These are phyloP conservation scores for Micrasema minimum DNA, from an alignment of 1,140 invertebrate genomes.

Conservation along the genomic window DNA sequence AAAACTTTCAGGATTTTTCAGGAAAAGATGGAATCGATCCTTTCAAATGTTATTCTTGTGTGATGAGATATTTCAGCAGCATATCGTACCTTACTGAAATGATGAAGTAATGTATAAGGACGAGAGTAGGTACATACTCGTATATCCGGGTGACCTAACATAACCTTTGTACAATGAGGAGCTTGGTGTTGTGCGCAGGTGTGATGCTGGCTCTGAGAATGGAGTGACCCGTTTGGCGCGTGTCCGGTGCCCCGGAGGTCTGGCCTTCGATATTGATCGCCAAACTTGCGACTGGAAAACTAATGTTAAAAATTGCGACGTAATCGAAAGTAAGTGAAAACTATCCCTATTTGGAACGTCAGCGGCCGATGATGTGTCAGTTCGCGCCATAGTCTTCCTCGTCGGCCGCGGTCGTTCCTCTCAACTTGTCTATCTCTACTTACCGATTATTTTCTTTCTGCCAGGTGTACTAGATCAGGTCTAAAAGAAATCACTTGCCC, in stretches of 20 bases:
- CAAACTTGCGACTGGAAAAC: constrained; percentile 97
- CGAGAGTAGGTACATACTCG: background rate
- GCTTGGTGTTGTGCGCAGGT: constrained; percentile 75
- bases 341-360: constrained; percentile 53
- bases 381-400: background rate
- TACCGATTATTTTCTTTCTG: constrained; percentile 56
- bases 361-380: constrained; percentile 56
- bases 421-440: constrained; percentile 51
- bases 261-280: constrained; percentile 93
- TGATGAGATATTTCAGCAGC: too few species aligned
- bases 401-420: constrained; percentile 24
- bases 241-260: constrained; percentile 87
- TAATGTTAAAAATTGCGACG: constrained; percentile 94
- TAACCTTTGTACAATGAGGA: constrained; percentile 8
- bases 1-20: too few species aligned
- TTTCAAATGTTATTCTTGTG: too few species aligned
- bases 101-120: background rate
- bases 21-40: too few species aligned
- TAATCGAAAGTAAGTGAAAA: constrained; percentile 87
- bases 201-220: constrained; percentile 88
- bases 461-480: constrained; percentile 91
- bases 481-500: constrained; percentile 94
- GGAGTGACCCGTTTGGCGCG: constrained; percentile 86
- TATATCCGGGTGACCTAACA: background rate
- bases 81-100: too few species aligned